A percentile compares a stretch with the other conserved stretches of the same genome.
phyloP scores from a whole-genome alignment of 2,797 vertebrate species.

The Falco columbarius region DNA sequence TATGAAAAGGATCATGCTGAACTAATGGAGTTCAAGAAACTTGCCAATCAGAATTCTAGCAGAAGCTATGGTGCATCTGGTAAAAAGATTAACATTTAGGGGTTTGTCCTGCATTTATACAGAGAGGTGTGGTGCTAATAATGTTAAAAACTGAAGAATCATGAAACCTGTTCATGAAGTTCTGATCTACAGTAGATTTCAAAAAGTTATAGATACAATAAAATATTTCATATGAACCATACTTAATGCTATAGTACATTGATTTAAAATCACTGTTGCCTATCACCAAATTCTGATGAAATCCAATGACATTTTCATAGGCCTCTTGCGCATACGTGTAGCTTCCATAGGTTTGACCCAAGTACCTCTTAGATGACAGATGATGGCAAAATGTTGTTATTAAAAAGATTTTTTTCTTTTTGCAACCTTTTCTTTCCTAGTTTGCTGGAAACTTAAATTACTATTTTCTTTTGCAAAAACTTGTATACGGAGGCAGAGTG shows the following conservation, averaged over 20 bases:
- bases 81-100: conserved; percentile 62
- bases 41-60: conserved; percentile 96
- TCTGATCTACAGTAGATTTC: not conserved
- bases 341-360: not conserved
- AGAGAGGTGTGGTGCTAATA: not conserved
- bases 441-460: not conserved
- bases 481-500: not conserved
- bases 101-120: not conserved
- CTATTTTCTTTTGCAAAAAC: not conserved
- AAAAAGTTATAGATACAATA: not conserved
- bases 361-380: not conserved
- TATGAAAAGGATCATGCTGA: conserved; percentile 99
- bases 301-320: not conserved
- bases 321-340: not conserved
- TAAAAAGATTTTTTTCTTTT: not conserved
- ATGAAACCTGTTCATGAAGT: not conserved
- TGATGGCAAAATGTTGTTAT: not conserved
- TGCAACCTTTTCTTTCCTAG: not conserved
- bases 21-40: conserved; percentile 96
- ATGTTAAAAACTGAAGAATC: not conserved
- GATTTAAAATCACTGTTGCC: not conserved
- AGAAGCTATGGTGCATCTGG: conserved; percentile 88
- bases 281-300: not conserved
- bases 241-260: not conserved
- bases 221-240: not conserved